Evolutionary conservation across 1,140 invertebrate species (phyloP), one percentile per base, ranked within the genome.

Genomic region (Aphaenogaster floridana): DNA sequence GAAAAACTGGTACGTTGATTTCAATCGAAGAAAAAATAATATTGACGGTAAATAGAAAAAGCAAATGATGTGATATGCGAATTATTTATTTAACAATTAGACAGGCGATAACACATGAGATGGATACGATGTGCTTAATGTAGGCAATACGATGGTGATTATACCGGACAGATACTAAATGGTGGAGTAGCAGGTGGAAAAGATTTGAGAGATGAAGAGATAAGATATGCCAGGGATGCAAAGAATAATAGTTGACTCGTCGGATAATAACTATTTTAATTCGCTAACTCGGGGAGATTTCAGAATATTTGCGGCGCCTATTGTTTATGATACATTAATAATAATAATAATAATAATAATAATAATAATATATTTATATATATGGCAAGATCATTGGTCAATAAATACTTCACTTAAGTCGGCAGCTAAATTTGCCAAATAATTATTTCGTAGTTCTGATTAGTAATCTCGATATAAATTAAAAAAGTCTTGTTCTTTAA

Each of bases 341-440:
- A 92, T 92, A 89, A 86, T 91, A 86, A 72, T 88, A 85, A 91
- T 92, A 81, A 86, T 91, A 86, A 72, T 88, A 85, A 91, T 92
- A 81, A 84, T 91, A 88, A 91, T 86, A 86, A 72, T 88, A 88
- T 86, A 91, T 88, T 63, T 83, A 84, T 90, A 86, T 91, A 90
- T 91, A 93, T 93, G 93, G 92, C 93, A 93, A 93, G 93, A 88
- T 93, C 91, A 92, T 93, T 93, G 92, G 91, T 93, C 92, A 93
- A 93, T 93, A 93, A 93, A 93, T 93, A 93, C 91, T 93, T 92
- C 69, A 88, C 88, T 92, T 91, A 89, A 86, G 42, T 89, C 74
- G 83, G 79, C 76, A 88, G 71, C 87, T 91, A 90, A 92, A 92
- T 89, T 91, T 71, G 59, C 90, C 87, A 92, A 92, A 92, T 90